Evolutionary conservation across 2,113 vertebrate species (phyloP), one percentile per base, ranked within the genome.

Genomic region (Sinocyclocheilus grahami): DNA sequence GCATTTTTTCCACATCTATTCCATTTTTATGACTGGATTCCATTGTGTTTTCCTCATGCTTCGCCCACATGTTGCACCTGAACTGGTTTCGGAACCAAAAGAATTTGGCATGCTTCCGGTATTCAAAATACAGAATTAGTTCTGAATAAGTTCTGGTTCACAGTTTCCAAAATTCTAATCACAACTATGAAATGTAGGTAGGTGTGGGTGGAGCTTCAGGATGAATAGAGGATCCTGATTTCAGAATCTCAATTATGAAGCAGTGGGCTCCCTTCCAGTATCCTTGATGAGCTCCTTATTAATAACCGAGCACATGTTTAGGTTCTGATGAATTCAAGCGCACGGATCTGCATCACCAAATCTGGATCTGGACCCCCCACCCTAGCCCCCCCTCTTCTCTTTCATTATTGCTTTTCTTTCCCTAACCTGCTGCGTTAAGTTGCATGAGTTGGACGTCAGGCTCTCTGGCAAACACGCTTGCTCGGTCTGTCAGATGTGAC

Each of bases 251-350:
- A 89, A 89, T 91, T 90, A 90, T 77, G 77, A 83, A 84, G 51
- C 82, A 27, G 76, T 20, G 69, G 51, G 74, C 55, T 89, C 79
- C 75, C 84, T 83, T 78, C 48, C 71, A 16, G 80, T 88, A 86
- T 82, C 86, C 86, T 90, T 88, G 90, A 86, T 91, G 84, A 89
- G 88, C 90, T 83, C 63, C 89, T 90, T 84, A 89, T 89, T 91
- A 91, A 86, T 86, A 89, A 74, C 80, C 12, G 12, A 79, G 86
- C 89, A 88, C 86, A 86, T 89, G 91, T 85, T 87, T 42, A 60
- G 67, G 60, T 78, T 84, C 88, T 90, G 86, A 91, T 92, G 88
- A 90, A 92, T 92, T 90, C 89, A 84, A 62, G n/a, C 30, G 33
- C 90, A 90, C 89, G 86, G 69, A 86, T 89, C 69, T 2, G 48